Percentiles rank a stretch among this genome's conserved stretches.
These are phyloP conservation scores for Hycleus phaleratus DNA, from an alignment of 1,140 invertebrate species.

Conservation along the genomic window DNA sequence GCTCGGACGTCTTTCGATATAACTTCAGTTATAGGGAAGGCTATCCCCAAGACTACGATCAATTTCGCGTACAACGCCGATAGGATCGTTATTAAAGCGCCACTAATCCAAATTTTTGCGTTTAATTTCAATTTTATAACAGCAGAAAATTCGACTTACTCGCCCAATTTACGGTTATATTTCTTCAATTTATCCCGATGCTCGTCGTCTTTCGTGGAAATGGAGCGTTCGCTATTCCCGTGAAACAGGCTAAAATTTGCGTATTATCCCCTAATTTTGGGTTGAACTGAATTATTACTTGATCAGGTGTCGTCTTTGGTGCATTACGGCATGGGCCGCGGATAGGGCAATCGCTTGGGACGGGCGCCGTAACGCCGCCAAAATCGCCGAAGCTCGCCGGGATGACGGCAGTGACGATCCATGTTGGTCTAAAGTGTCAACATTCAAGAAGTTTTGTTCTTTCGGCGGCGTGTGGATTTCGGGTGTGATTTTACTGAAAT, in stretches of 20 bases:
- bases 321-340: slow-evolving; percentile 41
- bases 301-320: slow-evolving; percentile 33
- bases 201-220: slow-evolving; percentile 9
- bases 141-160: slow-evolving; percentile 34
- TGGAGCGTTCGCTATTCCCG: slow-evolving; percentile 17
- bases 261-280: background rate
- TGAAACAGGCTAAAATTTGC: slow-evolving; percentile 21
- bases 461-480: background rate
- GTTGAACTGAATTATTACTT: slow-evolving; percentile 16
- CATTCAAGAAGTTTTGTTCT: slow-evolving; percentile 4
- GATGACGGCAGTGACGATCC: slow-evolving; percentile 15
- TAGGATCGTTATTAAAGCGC: slow-evolving; percentile 49
- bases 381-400: slow-evolving; percentile 48
- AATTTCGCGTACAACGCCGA: slow-evolving; percentile 74
- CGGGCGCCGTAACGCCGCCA: slow-evolving; percentile 48
- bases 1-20: slow-evolving; percentile 57
- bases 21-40: slow-evolving; percentile 61
- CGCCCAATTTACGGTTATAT: slow-evolving; percentile 39
- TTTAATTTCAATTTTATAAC: background rate
- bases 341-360: slow-evolving; percentile 49
- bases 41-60: slow-evolving; percentile 68
- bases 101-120: slow-evolving; percentile 34
- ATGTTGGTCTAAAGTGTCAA: too few relatives aligned
- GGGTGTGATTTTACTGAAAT: background rate
- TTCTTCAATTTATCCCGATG: slow-evolving; percentile 24